Evolutionary conservation across 1,140 invertebrate species (phyloP), one percentile per base, ranked within the genome.

Genomic region (Diorhabda sublineata): DNA sequence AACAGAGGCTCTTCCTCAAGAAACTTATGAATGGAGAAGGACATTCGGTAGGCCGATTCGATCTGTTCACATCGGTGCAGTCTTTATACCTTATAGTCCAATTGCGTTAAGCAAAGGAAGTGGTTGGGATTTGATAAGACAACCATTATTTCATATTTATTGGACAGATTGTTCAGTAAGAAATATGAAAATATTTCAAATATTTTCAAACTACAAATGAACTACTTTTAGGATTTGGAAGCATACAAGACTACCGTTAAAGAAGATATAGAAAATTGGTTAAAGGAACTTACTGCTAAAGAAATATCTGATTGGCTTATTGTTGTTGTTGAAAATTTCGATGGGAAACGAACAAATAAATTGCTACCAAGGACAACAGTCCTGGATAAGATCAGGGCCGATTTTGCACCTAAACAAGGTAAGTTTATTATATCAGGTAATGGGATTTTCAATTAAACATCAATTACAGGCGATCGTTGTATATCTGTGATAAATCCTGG

Each of bases 221-320:
- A 75, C 75, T 76, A 70, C 70, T 85, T 85, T 56, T 73, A 97
- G 94, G 96, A 98, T 86, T 83, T 96, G 70, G 96, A 98, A 81
- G 85, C 88, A 47, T 98, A 98, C 78, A 97, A 97, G 84, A 85
- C 87, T 62, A 89, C 84, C 63, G 86, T 94, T 5, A 90, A 89
- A 83, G 95, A 98, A 80, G 92, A 95, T 74, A 92, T 98, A 72
- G 90, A 94, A 80, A 82, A 84, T 73, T 98, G 96, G 96, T 82
- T 96, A 11, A 91, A 90, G 76, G 87, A 88, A 74, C 82, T 98
- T 69, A 87, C 86, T 71, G 86, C 87, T 68, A 86, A 88, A 78
- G 89, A 91, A 64, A 89, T 97, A 63, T 85, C 88, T 68, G 96
- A 98, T 82, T 98, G 95, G 96, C 88, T 98, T 86, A 94, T 98